Evolutionary conservation across 2,113 vertebrate genomes (phyloP), one percentile per base, ranked within the genome.

Genomic region (Sebastes schlegelii): DNA sequence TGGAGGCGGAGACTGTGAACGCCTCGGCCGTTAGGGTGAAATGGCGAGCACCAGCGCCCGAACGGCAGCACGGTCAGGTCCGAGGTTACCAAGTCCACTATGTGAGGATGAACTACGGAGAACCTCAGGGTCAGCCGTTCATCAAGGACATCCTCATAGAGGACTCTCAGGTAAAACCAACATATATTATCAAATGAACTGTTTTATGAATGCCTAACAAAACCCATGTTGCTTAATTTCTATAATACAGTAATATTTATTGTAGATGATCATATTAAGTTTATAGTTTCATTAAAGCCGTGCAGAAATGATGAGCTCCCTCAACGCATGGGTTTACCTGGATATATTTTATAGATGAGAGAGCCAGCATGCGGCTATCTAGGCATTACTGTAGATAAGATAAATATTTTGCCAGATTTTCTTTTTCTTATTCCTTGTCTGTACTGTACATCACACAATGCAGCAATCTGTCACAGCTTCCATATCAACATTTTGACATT

Each of bases 61-160:
- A 96, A 89, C 97, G 96, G 76, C 98, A 97, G 92, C 98, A 99
- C 74, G 97, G 98, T 81, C 97, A 97, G 91, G 97, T 99, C 81
- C 94, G 97, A 87, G 98, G 98, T 73, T 99, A 98, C 96, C 98
- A 99, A 93, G 96, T 99, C 80, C 98, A 98, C 91, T 99, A 97
- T 11, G 96, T 98, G 90, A 97, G 94, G 94, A 97, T 96, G 95
- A 96, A 96, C 90, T 96, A 97, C 3, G 98, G 96, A 66, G 97
- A 98, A 84, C 96, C 97, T 54, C 96, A 94, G 84, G 98, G 97
- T 67, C 97, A 97, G 84, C 96, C 97, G 79, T 94, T 95, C 95
- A 96, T 99, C 69, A 99, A 97, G 94, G 98, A 99, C 75, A 95
- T 99, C 93, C 97, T 99, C 95, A 96, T 98, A 88, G 97, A 96